Evolutionary conservation across 1,140 invertebrate genomes (phyloP).

Genomic region (Lysiphlebus fabarum): DNA sequence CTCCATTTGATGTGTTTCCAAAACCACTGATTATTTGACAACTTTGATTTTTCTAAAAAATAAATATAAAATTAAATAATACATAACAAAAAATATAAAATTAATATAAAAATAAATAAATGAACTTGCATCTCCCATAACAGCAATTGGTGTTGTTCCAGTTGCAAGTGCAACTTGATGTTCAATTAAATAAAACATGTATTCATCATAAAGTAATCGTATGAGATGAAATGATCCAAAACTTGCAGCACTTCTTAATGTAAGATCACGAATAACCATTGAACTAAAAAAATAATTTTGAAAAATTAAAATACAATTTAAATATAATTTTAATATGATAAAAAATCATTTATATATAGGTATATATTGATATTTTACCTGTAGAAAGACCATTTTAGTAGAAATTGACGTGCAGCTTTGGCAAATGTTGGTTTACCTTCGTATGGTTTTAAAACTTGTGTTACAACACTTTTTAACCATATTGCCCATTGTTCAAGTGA

Average conservation of each 20-base stretch:
- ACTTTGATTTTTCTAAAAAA: slow-evolving; percentile 48
- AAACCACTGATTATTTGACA: slow-evolving; percentile 47
- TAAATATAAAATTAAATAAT: slow-evolving; percentile 8
- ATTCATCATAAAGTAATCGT: slow-evolving; percentile 95
- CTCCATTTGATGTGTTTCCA: slow-evolving; percentile 48
- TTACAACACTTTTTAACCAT: slow-evolving; percentile 92
- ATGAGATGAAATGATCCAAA: slow-evolving; percentile 99
- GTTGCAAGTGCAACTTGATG: slow-evolving; percentile 90
- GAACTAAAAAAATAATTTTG: slow-evolving; percentile 65
- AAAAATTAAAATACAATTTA: no score
- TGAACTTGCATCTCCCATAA: slow-evolving; percentile 76
- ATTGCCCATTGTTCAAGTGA: slow-evolving; percentile 94
- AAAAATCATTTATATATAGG: no score
- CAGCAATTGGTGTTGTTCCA: slow-evolving; percentile 88
- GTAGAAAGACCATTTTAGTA: slow-evolving; percentile 99
- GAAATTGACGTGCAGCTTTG: slow-evolving; percentile 88
- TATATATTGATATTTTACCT: no score
- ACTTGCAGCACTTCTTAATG: slow-evolving; percentile 90
- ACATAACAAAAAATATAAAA: background rate
- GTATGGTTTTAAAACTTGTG: slow-evolving; percentile 82
- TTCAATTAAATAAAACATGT: slow-evolving; percentile 98
- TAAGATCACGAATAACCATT: slow-evolving; percentile 93
- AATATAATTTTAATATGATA: slow-evolving; percentile 3
- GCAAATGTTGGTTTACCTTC: slow-evolving; percentile 81
- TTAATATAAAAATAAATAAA: background rate